Percentiles rank a stretch among this genome's conserved stretches.
Conservation (phyloP, 2,797 vertebrate genomes). For the Cuniculus paca region DNA sequence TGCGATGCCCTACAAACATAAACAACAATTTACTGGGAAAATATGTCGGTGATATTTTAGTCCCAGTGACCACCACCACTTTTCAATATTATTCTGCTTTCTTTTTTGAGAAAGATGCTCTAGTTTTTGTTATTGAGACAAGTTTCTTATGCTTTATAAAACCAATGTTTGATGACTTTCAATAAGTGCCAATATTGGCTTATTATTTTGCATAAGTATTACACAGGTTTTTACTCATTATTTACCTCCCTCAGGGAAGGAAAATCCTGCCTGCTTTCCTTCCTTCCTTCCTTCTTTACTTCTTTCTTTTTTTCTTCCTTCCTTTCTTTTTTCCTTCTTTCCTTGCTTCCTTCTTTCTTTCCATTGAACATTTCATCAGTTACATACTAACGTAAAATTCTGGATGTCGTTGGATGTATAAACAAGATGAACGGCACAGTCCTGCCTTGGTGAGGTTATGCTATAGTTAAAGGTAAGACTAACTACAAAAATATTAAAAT, state of each 20-base stretch:
- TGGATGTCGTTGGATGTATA: not conserved
- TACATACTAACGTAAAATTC: not conserved
- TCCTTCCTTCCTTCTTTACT: not conserved
- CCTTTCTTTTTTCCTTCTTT: rapidly evolving
- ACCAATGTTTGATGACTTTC: not conserved
- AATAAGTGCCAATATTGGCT: not conserved
- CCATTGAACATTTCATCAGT: not conserved
- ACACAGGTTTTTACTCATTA: not conserved
- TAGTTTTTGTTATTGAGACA: not conserved
- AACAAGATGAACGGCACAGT: not conserved
- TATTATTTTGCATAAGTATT: not conserved
- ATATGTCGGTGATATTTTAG: not conserved
- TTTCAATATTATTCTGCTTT: not conserved
- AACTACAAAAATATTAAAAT: not conserved
- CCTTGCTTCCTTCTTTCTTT: not conserved
- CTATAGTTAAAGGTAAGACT: not conserved
- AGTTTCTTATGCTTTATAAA: not conserved
- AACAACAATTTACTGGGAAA: constrained; percentile 55
- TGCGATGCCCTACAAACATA: not conserved
- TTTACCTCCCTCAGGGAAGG: no score
- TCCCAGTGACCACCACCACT: not conserved
- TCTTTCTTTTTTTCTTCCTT: not conserved
- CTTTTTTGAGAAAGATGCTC: not conserved
- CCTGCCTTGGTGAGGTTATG: not conserved
- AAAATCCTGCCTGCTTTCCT: rapidly evolving